Evolutionary conservation across 1,140 invertebrate species (phyloP).

Genomic region (Hetaerina americana): DNA sequence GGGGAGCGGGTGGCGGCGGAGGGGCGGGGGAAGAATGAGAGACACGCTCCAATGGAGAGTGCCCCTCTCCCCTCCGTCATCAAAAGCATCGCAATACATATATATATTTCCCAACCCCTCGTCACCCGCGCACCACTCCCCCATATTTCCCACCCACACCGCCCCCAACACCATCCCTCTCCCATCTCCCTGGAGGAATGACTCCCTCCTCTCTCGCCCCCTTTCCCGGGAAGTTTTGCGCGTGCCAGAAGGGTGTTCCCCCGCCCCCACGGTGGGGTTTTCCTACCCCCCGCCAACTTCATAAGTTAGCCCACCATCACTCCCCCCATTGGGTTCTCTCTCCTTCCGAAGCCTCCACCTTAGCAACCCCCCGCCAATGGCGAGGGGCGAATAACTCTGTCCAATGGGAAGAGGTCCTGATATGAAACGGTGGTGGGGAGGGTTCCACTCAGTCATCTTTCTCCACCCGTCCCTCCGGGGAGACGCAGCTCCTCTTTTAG

Average conservation of each 20-base stretch:
- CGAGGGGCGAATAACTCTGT: neutral
- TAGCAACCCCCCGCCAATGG: neutral
- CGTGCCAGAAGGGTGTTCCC: too few species aligned
- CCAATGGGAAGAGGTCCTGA: neutral
- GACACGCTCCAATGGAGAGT: neutral
- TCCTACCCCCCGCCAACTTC: too few species aligned
- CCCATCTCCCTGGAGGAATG: neutral
- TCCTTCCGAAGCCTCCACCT: neutral
- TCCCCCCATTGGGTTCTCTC: neutral
- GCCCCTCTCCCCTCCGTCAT: neutral
- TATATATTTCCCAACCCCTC: too few species aligned
- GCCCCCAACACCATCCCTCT: neutral
- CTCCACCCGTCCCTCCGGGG: too few species aligned
- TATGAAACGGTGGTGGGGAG: neutral
- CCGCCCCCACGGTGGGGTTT: too few species aligned
- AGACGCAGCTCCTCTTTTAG: neutral
- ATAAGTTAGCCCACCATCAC: too few species aligned
- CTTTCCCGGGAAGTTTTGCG: too few species aligned
- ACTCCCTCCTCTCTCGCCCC: too few species aligned
- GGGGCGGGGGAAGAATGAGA: too few species aligned
- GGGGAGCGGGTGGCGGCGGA: neutral
- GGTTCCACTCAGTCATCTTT: neutral
- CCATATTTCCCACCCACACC: neutral
- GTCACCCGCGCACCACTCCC: too few species aligned
- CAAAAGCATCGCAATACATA: neutral